A percentile compares a stretch with the other conserved stretches of the same genome.
Conservation (phyloP, 2,797 vertebrate genomes). For the Sparus aurata region DNA sequence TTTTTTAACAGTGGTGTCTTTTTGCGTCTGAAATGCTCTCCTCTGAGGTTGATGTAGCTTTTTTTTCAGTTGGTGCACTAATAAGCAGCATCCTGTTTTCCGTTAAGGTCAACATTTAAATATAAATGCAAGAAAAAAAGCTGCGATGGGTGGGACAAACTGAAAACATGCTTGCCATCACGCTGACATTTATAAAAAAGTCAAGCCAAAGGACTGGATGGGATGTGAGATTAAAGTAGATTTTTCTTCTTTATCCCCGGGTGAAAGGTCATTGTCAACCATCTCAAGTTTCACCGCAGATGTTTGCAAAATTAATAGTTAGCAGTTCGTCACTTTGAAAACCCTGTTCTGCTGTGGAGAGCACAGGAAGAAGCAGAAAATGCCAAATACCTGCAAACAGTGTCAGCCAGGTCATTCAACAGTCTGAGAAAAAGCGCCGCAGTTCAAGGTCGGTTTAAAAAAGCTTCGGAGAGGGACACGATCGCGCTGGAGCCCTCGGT, state of each 20-base stretch:
- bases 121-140: neutral
- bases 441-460: too few species aligned
- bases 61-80: conserved; percentile 4
- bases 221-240: neutral
- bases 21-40: neutral
- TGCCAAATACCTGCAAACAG: too few species aligned
- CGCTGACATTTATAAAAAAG: neutral
- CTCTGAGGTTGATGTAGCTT: neutral
- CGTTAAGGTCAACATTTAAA: neutral
- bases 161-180: neutral
- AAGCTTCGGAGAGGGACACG: too few species aligned
- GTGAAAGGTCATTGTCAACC: neutral
- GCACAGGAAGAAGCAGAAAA: too few species aligned
- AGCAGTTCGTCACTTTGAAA: neutral
- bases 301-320: neutral
- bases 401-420: too few species aligned
- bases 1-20: neutral
- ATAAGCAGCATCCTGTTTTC: neutral
- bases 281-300: neutral
- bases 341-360: too few species aligned
- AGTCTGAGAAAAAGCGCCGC: too few species aligned
- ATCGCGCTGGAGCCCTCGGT: too few species aligned
- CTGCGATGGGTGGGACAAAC: neutral
- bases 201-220: neutral
- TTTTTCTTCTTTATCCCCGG: neutral